A percentile compares a stretch with the other conserved stretches of the same genome.
phyloP scores from a whole-genome alignment of 1,140 invertebrate species.

The Lepidotrigona ventralis region DNA sequence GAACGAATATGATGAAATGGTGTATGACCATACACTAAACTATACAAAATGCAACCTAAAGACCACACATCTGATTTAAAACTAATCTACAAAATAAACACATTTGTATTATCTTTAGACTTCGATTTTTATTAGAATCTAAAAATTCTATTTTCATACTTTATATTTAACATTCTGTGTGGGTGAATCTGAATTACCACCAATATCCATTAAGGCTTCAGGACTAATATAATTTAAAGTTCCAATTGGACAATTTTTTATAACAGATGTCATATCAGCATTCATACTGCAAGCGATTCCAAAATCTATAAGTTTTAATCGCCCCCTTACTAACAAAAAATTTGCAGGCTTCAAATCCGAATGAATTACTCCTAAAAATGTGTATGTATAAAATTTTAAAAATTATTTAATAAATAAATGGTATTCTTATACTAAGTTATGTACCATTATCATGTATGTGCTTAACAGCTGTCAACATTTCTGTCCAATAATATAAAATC shows the following conservation, averaged over 20 bases:
- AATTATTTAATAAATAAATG: background rate
- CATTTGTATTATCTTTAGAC: background rate
- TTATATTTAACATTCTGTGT: constrained; percentile 76
- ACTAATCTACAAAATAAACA: constrained; percentile 86
- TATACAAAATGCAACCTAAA: constrained; percentile 97
- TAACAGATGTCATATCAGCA: constrained; percentile 93
- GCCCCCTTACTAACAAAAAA: constrained; percentile 93
- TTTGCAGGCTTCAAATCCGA: constrained; percentile 98
- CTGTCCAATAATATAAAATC: constrained; percentile 94
- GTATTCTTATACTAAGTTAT: constrained; percentile 39
- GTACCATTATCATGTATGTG: constrained; percentile 94
- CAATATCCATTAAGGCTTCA: constrained; percentile 88
- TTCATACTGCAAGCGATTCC: constrained; percentile 96
- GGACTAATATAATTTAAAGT: constrained; percentile 98
- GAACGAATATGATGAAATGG: constrained; percentile 94
- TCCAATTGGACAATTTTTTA: constrained; percentile 90
- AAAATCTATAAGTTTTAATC: constrained; percentile 98
- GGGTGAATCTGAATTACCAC: constrained; percentile 75
- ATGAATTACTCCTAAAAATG: constrained; percentile 92
- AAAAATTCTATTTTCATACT: constrained; percentile 46
- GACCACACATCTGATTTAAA: constrained; percentile 98
- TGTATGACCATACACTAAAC: constrained; percentile 93
- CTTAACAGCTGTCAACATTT: constrained; percentile 95
- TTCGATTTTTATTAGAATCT: background rate
- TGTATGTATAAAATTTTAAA: constrained; percentile 55